Base-by-base conservation (phyloP, 2,797 vertebrate genomes). In the Leptoclinus maculatus region DNA sequence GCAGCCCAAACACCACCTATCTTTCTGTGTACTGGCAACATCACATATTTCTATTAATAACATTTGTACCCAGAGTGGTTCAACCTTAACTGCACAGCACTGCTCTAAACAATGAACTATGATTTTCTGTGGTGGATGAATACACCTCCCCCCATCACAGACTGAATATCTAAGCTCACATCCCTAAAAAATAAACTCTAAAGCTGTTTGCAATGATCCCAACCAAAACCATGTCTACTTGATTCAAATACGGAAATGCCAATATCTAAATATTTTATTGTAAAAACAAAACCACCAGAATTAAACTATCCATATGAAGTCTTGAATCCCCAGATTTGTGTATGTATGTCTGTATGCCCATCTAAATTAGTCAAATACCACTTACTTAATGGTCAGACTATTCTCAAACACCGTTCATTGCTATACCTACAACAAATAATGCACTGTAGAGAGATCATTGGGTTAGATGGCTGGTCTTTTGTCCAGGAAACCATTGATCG, bases 31-130 rank as follows among this genome's bases (percentile, higher is more conserved):
- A 77, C 71, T 66, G 82, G 76, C 59, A 85, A 66, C 49, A 74
- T n/a, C 47, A 36, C 29, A 80, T 83, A 71, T 84, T 80, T 51
- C 66, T 77, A 67, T 85, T 74, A 76, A 76, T 74, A 77, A 77
- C 75, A 79, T 87, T 77, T 76, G 77, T 78, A 49, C 47, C 56
- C 76, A 71, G 43, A 79, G 16, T 34, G 60, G 57, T 66, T 79
- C 29, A 80, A 70, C 43, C 65, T 76, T 47, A 82, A 82, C 47
- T 51, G 77, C 34, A 74, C 36, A 49, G 19, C 32, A 19, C n/a
- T 67, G 7, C 73, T 72, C 17, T 71, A 78, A 83, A 74, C 58
- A 84, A 70, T 65, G 6, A 68, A 71, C 49, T 13, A 21, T 59
- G 60, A 57, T 78, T 78, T 56, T 49, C 36, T 4, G 17, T 39